phyloP scores from a whole-genome alignment of 2,113 vertebrate species.

The Australoheros scitulus region DNA sequence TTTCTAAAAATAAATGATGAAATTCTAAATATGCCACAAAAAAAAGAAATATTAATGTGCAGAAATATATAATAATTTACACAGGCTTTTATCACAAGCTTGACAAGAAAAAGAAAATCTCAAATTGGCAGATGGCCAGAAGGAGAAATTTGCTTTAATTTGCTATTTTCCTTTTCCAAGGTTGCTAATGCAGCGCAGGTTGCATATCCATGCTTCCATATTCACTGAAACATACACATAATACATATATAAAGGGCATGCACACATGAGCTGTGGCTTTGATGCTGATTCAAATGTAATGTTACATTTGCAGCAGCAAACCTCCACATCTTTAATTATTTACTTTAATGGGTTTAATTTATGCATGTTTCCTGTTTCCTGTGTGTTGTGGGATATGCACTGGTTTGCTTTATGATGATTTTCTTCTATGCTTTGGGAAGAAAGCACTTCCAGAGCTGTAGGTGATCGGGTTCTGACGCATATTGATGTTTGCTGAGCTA shows the following conservation, averaged over 20 bases:
- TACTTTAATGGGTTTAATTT: not conserved
- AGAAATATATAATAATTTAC: not conserved
- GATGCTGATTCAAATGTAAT: not conserved
- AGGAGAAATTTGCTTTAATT: not conserved
- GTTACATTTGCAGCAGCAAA: not conserved
- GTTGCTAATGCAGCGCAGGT: not conserved
- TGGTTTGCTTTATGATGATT: not conserved
- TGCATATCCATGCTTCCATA: not conserved
- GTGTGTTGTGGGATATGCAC: not conserved
- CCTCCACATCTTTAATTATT: not conserved
- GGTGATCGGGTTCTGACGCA: not conserved
- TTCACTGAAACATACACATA: not conserved
- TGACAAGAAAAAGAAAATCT: not conserved
- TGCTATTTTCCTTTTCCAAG: not conserved
- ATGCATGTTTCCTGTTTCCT: not conserved
- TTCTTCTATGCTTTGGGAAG: not conserved
- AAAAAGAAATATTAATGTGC: not conserved
- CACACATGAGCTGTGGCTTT: not conserved
- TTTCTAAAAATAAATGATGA: not conserved
- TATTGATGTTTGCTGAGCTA: not conserved
- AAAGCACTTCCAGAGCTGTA: not conserved
- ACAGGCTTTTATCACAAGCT: not conserved
- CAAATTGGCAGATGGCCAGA: not conserved
- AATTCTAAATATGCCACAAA: not conserved
- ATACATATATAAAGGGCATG: rapidly evolving